Evolutionary conservation across 23 tunicate genomes (phyloP), one percentile per base, ranked within the genome.

Genomic region (Phallusia fumigata): DNA sequence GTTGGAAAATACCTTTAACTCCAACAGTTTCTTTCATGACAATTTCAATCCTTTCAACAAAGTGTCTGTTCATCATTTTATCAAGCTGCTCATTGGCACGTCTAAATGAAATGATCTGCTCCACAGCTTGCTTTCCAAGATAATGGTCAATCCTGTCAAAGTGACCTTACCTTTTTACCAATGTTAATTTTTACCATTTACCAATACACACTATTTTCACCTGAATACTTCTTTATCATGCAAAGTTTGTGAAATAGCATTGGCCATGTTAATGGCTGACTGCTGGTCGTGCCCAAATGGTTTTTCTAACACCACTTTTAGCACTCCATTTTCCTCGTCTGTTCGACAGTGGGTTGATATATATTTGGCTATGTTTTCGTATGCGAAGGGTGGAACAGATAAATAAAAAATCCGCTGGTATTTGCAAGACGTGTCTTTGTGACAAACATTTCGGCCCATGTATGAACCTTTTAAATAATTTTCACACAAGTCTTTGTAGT

Each of bases 91-190:
- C 33, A 33, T 90, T 83, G 26, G 33, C 44, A 75, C 34, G 33
- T 51, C 85, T 79, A 53, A 91, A 86, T 19, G 73, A 44, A 33
- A 74, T 31, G 52, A 91, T 91, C 53, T 80, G 69, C 52, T 75
- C 83, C 36, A 86, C 76, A 11, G 96, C 64, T 81, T 82, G 87
- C 74, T 91, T 86, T 28, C 90, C 89, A 58, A 91, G 82, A 75
- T 85, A 91, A 79, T 91, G 96, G 65, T 91, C 96, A 86, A 91
- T 82, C 77, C 96, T 91, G 77, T 31, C n/a, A n/a, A n/a, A n/a
- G n/a, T n/a, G n/a, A n/a, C n/a, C n/a, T n/a, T n/a, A n/a, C n/a
- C n/a, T n/a, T n/a, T n/a, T n/a, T n/a, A n/a, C n/a, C n/a, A n/a
- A n/a, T n/a, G n/a, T n/a, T n/a, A n/a, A n/a, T n/a, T n/a, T n/a